A percentile compares a stretch with the other conserved stretches of the same genome.
phyloP scores from a whole-genome alignment of 2,113 vertebrate species.

The Bombycilla garrulus region DNA sequence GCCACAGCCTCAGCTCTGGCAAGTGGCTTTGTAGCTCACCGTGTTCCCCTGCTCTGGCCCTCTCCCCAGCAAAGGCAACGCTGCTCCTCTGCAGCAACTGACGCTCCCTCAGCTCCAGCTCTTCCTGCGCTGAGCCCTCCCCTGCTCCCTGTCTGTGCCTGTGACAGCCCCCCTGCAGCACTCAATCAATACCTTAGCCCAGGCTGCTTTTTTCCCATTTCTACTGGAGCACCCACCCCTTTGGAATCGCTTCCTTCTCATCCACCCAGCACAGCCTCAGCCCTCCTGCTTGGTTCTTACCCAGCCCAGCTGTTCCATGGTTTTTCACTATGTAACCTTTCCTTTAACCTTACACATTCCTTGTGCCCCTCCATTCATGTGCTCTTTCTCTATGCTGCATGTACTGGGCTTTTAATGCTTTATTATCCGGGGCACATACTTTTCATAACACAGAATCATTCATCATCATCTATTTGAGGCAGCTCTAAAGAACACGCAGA shows the following conservation, averaged over 20 bases:
- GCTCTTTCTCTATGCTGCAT: background rate
- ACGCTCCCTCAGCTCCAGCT: background rate
- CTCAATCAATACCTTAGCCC: background rate
- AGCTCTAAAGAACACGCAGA: background rate
- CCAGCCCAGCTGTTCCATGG: background rate
- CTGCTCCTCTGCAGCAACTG: background rate
- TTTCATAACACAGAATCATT: background rate
- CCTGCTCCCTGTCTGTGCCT: rapidly evolving
- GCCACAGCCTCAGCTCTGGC: background rate
- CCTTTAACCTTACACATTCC: background rate
- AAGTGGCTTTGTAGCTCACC: background rate
- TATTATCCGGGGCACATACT: background rate
- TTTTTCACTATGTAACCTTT: background rate
- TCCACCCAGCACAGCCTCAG: background rate
- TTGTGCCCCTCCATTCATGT: background rate
- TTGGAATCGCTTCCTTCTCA: background rate
- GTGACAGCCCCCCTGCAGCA: background rate
- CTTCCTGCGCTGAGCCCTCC: background rate
- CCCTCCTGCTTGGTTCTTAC: background rate
- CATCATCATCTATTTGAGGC: background rate
- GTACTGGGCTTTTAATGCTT: background rate
- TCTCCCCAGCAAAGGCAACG: background rate
- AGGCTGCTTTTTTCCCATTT: background rate
- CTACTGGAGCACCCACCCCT: background rate
- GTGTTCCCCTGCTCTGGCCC: background rate